Base-by-base conservation (phyloP, 2,797 vertebrate species). In the Malurus splendens region DNA sequence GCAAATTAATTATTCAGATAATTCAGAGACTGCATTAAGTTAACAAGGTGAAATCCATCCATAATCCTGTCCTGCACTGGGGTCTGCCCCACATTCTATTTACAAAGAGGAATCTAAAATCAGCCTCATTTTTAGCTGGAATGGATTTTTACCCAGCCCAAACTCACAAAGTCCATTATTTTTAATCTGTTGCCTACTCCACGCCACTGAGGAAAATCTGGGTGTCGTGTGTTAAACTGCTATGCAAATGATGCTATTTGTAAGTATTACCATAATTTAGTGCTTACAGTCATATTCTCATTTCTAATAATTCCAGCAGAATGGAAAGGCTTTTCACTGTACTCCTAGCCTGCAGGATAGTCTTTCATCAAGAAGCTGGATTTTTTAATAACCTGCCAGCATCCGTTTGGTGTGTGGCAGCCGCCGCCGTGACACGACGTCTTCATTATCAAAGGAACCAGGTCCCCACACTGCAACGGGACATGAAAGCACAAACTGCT, bases 311-410 rank as follows among this genome's bases (percentile, higher is more conserved):
- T 97, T 97, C 96, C 96, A 90, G 74, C 93, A 92, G 96, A 97
- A 97, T 97, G 96, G 96, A 97, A 96, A 95, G 90, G 77, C 92
- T 96, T 96, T 97, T 96, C 96, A 95, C 93, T 95, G 97, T 95
- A 94, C 97, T 97, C 94, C 95, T 97, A 97, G 97, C 97, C 97
- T 97, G 96, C 97, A 98, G 97, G 97, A 98, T 91, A 97, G 97
- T 97, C 97, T 97, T 98, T 97, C 97, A 97, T 98, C 97, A 98
- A 95, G 95, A 96, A 97, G 96, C 96, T 97, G 97, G 94, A 95
- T 97, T 96, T 97, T 98, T 97, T 97, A 98, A 98, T 97, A 97
- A 98, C 96, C 97, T 98, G 97, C 97, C 97, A 97, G 96, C 96
- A 92, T 95, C 94, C 94, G 93, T 97, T 97, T 95, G 95, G 96